Evolutionary conservation across 92 coral and sea anemone species (phyloP).

Genomic region (Meandrina meandrites): DNA sequence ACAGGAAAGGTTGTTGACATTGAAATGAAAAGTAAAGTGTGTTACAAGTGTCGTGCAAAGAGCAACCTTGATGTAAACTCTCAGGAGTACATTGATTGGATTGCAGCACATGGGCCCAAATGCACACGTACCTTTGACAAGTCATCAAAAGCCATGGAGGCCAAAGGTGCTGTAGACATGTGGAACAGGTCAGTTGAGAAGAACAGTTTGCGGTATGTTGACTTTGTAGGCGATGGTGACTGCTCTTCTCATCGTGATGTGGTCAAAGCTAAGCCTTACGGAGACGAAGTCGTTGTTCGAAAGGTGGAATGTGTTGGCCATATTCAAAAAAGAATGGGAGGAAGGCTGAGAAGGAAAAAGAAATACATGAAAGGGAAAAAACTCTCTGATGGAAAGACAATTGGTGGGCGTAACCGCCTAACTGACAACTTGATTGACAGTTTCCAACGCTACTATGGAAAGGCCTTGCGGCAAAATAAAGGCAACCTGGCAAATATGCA

Average conservation of each 20-base stretch:
- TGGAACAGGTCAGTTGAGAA: conserved; percentile 32
- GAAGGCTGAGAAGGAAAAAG: conserved; percentile 46
- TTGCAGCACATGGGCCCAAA: conserved; percentile 45
- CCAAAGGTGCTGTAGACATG: conserved; percentile 58
- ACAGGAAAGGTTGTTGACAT: conserved; percentile 58
- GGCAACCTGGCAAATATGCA: conserved; percentile 36
- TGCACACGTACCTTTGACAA: conserved; percentile 40
- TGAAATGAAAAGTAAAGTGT: conserved; percentile 51
- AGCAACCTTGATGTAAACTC: conserved; percentile 43
- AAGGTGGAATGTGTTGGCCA: conserved; percentile 63
- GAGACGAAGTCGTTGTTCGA: conserved; percentile 30
- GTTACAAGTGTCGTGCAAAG: conserved; percentile 49
- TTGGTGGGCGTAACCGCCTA: conserved; percentile 47
- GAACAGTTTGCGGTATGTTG: conserved; percentile 34
- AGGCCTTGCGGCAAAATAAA: conserved; percentile 39
- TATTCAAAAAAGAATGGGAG: conserved; percentile 61
- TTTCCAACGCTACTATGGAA: conserved; percentile 50
- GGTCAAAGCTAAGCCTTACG: conserved; percentile 44
- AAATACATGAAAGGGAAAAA: conserved; percentile 49
- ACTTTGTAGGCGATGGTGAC: conserved; percentile 65
- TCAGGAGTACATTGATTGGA: conserved; percentile 56
- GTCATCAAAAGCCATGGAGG: conserved; percentile 61
- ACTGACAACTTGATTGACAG: conserved; percentile 54
- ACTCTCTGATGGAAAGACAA: conserved; percentile 55
- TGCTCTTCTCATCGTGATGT: conserved; percentile 49